phyloP scores from a whole-genome alignment of 2,888 invertebrate species.

The Caenorhabditis sp. region DNA sequence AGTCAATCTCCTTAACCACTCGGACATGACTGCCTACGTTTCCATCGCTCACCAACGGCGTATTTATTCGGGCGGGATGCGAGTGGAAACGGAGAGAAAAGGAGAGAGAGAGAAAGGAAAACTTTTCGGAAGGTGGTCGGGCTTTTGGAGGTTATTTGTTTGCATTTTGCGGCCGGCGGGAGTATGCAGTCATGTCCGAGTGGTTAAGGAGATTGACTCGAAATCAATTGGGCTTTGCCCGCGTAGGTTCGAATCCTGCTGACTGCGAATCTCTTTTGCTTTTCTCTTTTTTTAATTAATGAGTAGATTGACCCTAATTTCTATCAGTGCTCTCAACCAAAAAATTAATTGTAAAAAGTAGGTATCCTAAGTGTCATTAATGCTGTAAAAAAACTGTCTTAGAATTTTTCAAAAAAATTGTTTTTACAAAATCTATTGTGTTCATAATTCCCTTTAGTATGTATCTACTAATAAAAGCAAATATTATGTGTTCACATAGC shows the following conservation, averaged over 20 bases:
- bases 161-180: neutral
- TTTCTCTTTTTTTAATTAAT: neutral
- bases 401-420: too few species aligned
- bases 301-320: too few species aligned
- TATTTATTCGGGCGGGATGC: neutral
- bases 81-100: too few species aligned
- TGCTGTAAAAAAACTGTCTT: too few species aligned
- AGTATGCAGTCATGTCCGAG: slow-evolving; percentile 70
- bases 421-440: too few species aligned
- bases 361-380: too few species aligned
- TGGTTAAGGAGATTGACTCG: slow-evolving; percentile 76
- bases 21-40: slow-evolving; percentile 77
- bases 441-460: too few species aligned
- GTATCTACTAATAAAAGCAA: too few species aligned
- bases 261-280: slow-evolving; percentile 57
- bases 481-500: too few species aligned
- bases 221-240: slow-evolving; percentile 77
- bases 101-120: neutral
- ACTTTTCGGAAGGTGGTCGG: too few species aligned
- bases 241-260: slow-evolving; percentile 76
- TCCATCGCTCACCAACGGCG: neutral
- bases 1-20: slow-evolving; percentile 83
- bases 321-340: too few species aligned
- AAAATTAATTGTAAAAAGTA: too few species aligned
- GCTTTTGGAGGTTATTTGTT: neutral